These are phyloP conservation scores for Darevskia mixta DNA, from an alignment of 2,797 vertebrate genomes.

Conservation along the genomic window DNA sequence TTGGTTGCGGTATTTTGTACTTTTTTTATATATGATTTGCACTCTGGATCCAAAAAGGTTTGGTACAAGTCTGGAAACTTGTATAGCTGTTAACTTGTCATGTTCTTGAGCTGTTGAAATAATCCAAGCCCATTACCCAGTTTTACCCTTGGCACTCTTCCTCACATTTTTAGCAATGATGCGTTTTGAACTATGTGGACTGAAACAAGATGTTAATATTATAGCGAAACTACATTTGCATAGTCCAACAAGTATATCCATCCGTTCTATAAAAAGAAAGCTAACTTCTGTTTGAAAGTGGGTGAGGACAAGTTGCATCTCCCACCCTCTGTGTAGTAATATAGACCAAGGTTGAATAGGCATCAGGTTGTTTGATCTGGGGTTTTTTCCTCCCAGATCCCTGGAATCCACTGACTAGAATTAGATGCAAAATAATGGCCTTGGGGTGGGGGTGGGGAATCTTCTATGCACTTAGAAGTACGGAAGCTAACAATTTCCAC, in stretches of 20 bases:
- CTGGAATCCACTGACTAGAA: no score
- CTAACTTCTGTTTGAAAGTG: not conserved
- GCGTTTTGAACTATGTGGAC: accelerated
- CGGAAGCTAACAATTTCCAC: no score
- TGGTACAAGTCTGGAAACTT: constrained; percentile 44
- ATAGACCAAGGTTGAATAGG: not conserved
- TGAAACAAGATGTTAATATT: not conserved
- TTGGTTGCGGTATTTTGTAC: constrained; percentile 64
- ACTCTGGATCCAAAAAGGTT: constrained; percentile 49
- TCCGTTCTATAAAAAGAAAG: not conserved
- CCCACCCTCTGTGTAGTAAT: constrained; percentile 19
- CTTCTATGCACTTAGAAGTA: no score
- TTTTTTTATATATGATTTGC: constrained; percentile 56
- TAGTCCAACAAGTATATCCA: not conserved
- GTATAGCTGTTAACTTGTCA: not conserved
- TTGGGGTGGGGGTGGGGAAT: no score
- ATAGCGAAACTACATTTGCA: accelerated
- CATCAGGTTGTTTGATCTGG: no score
- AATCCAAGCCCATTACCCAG: not conserved
- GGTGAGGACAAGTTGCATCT: not conserved
- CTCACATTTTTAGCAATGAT: accelerated
- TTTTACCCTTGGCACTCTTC: accelerated
- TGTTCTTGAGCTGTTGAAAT: constrained; percentile 31
- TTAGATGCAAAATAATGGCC: no score
- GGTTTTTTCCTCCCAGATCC: no score